Evolutionary conservation across 2,113 vertebrate genomes (phyloP).

Genomic region (Chamaetylas fuelleborni): DNA sequence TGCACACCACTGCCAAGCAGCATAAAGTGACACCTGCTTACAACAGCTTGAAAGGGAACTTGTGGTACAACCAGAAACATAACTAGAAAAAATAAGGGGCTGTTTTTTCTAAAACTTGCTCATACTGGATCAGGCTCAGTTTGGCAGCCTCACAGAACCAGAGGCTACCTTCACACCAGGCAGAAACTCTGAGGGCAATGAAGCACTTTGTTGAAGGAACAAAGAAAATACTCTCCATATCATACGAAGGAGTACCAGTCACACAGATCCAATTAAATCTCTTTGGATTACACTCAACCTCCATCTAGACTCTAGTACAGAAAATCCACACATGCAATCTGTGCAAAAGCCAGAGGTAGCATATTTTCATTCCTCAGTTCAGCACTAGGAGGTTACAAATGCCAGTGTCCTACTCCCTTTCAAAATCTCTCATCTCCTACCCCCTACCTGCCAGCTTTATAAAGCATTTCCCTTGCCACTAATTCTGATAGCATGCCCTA

Average conservation of each 20-base stretch:
- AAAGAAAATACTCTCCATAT: not conserved
- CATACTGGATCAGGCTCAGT: not conserved
- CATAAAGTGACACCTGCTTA: constrained; percentile 44
- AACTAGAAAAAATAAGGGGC: not conserved
- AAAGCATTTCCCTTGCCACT: constrained; percentile 62
- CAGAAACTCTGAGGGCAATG: not conserved
- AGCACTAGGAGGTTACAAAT: constrained; percentile 40
- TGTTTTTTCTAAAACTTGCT: not conserved
- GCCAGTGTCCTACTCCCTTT: constrained; percentile 48
- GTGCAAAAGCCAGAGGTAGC: not conserved
- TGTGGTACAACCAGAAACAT: not conserved
- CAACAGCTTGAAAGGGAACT: constrained; percentile 26
- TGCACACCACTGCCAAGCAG: constrained; percentile 35
- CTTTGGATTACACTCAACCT: not conserved
- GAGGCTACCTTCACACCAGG: not conserved
- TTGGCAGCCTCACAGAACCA: not conserved
- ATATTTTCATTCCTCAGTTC: constrained; percentile 8
- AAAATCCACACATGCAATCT: not conserved
- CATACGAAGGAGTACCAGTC: not conserved
- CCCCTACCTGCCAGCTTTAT: constrained; percentile 31
- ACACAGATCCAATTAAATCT: not conserved
- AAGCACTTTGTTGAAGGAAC: not conserved
- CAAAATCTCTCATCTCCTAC: constrained; percentile 56
- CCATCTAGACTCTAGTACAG: not conserved
- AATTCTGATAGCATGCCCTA: constrained; percentile 69